phyloP scores from a whole-genome alignment of 2,888 invertebrate genomes.

The Plagodis pulveraria region DNA sequence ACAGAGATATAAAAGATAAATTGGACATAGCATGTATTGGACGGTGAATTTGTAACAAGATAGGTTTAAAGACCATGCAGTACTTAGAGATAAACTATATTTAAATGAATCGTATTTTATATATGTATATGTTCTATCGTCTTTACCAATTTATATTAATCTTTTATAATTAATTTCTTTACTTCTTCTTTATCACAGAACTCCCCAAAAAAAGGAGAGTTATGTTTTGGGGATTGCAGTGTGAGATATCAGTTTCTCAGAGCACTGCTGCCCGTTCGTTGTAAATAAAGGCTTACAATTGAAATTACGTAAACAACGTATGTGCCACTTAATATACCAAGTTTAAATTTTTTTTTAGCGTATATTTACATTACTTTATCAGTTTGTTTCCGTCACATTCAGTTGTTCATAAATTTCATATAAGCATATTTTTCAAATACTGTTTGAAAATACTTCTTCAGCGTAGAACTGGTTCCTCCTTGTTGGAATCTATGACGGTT shows the following conservation, averaged over 20 bases:
- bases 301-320: too few relatives aligned
- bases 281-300: too few relatives aligned
- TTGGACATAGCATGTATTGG: constrained; percentile 20
- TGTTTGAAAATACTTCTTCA: constrained; percentile 48
- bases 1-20: neutral
- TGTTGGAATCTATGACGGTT: neutral
- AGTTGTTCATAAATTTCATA: constrained; percentile 45
- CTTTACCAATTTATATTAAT: too few relatives aligned
- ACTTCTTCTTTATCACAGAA: too few relatives aligned
- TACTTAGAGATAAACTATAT: constrained; percentile 4
- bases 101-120: constrained; percentile 3
- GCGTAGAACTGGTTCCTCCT: neutral
- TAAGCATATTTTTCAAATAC: constrained; percentile 56
- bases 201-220: too few relatives aligned
- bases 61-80: constrained; percentile 1
- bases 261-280: too few relatives aligned
- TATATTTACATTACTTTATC: constrained; percentile 45
- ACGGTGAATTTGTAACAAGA: constrained; percentile 24
- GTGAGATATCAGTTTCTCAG: too few relatives aligned
- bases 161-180: too few relatives aligned
- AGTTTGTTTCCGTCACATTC: constrained; percentile 49
- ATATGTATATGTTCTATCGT: too few relatives aligned
- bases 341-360: constrained; percentile 45
- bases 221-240: too few relatives aligned
- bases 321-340: constrained; percentile 45